Conservation (phyloP, 2,113 vertebrate species). For the Rhombomys opimus region DNA sequence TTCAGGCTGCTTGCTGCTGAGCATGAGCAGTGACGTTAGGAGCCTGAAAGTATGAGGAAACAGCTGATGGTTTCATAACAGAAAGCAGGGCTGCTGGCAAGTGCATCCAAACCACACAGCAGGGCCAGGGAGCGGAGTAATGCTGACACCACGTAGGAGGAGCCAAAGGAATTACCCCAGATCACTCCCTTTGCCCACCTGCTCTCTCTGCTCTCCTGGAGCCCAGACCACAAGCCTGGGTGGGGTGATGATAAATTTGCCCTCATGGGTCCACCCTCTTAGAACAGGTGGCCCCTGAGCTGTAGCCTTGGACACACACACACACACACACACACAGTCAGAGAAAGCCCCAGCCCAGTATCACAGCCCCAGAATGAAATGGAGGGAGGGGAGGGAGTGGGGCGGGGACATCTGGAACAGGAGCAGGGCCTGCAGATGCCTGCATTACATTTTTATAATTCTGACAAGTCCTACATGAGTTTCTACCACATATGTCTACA, state of each 20-base stretch:
- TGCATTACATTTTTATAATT: neutral
- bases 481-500: neutral
- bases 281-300: neutral
- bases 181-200: neutral
- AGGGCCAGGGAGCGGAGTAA: neutral
- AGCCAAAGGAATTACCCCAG: neutral
- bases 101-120: neutral
- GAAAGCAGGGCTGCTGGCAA: neutral
- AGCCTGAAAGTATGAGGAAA: conserved; percentile 37
- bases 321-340: neutral
- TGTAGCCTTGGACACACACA: neutral
- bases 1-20: conserved; percentile 30
- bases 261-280: neutral
- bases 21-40: conserved; percentile 1
- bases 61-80: conserved; percentile 58
- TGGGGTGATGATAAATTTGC: neutral
- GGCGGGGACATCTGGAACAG: rapidly evolving
- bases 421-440: neutral
- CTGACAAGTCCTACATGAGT: neutral
- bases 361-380: neutral
- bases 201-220: neutral
- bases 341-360: conserved; percentile 34
- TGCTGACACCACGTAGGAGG: neutral
- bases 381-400: neutral
- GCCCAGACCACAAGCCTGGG: neutral